These are phyloP conservation scores for Piprites chloris DNA, from an alignment of 2,113 vertebrate species.

Conservation along the genomic window DNA sequence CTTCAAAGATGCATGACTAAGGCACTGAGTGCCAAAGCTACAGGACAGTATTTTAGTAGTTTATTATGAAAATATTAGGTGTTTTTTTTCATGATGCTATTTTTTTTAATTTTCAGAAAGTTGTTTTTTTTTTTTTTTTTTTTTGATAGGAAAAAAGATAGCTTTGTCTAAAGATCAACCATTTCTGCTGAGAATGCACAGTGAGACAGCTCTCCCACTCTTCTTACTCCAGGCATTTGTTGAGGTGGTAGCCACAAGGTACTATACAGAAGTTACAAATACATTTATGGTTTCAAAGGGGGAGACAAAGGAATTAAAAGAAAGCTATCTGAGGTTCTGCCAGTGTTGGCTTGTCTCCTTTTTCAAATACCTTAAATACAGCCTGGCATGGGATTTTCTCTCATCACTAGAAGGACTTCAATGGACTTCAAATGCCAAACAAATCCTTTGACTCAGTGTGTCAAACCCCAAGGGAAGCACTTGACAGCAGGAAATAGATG, in stretches of 20 bases:
- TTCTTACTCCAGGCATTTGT: neutral
- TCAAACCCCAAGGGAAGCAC: neutral
- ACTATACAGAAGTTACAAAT: neutral
- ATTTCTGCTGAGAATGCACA: neutral
- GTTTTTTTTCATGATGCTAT: neutral
- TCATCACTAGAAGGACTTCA: neutral
- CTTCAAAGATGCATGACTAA: neutral
- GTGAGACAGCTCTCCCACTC: neutral
- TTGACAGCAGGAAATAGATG: neutral
- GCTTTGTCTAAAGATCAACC: neutral
- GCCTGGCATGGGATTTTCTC: neutral
- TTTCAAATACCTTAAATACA: constrained; percentile 30
- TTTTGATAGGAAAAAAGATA: neutral
- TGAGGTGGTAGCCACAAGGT: neutral
- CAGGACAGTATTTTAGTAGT: neutral
- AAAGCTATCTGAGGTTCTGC: neutral
- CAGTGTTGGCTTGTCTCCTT: neutral
- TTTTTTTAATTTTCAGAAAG: neutral
- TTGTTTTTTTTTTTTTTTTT: neutral
- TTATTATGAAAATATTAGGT: neutral
- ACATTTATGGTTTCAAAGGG: neutral
- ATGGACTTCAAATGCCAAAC: neutral
- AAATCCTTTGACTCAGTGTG: neutral
- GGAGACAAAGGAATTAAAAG: neutral
- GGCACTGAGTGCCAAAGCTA: neutral